phyloP scores from a whole-genome alignment of 2,113 vertebrate species.

The Pomatostomus ruficeps region DNA sequence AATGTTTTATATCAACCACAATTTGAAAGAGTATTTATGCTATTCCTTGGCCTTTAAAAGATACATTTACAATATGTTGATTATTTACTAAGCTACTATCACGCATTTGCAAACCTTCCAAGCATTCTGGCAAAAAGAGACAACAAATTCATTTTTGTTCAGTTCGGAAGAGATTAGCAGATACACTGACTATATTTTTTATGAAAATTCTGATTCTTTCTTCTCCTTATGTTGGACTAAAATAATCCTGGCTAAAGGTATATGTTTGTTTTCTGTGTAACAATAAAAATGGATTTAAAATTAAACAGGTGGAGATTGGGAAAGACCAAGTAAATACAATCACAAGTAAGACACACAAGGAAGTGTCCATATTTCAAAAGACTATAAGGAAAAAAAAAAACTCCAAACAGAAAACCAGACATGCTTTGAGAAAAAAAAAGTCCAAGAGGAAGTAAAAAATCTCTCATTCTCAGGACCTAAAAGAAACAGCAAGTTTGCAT shows the following conservation, averaged over 20 bases:
- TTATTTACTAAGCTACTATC: background rate
- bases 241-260: background rate
- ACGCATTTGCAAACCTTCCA: background rate
- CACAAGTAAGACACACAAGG: background rate
- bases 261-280: background rate
- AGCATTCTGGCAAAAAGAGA: background rate
- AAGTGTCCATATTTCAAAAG: background rate
- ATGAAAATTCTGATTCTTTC: background rate
- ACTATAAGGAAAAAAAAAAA: background rate
- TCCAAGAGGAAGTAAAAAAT: background rate
- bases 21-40: conserved; percentile 2
- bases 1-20: background rate
- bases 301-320: background rate
- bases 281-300: background rate
- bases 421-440: background rate
- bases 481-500: background rate
- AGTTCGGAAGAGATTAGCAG: background rate
- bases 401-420: background rate
- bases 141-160: background rate
- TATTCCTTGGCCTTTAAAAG: conserved; percentile 10
- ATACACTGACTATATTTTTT: background rate
- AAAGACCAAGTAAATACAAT: background rate
- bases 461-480: background rate
- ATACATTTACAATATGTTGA: background rate
- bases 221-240: background rate